phyloP scores from a whole-genome alignment of 2,888 invertebrate genomes.

The Aromia moschata region DNA sequence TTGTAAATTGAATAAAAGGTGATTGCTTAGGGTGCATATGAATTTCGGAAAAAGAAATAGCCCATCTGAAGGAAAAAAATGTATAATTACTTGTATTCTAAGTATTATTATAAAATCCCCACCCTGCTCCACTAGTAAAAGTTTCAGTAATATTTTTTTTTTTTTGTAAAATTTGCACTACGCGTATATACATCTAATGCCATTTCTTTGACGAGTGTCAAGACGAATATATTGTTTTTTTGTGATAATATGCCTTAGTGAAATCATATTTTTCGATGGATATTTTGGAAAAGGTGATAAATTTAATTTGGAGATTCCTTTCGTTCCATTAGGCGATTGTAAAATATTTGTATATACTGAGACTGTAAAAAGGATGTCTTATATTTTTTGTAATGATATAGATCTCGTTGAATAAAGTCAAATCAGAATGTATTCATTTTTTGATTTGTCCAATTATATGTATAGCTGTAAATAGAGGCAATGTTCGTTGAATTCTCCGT shows the following conservation, averaged over 20 bases:
- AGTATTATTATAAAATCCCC: background rate
- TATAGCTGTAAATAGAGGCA: conserved; percentile 39
- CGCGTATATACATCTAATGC: conserved; percentile 28
- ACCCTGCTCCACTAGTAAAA: background rate
- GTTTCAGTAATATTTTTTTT: conserved; percentile 13
- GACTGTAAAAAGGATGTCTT: conserved; percentile 36
- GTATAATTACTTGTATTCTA: background rate
- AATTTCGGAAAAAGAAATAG: background rate
- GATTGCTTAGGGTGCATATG: conserved; percentile 5
- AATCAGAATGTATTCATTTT: conserved; percentile 22
- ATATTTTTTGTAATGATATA: conserved; percentile 35
- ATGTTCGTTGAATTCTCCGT: conserved; percentile 38
- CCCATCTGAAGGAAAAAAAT: background rate
- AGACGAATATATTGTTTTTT: conserved; percentile 34
- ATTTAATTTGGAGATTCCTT: conserved; percentile 22
- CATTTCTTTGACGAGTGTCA: conserved; percentile 15
- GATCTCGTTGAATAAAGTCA: conserved; percentile 34
- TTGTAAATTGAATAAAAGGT: conserved; percentile 42
- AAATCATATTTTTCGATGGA: conserved; percentile 42
- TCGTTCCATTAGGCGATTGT: conserved; percentile 15
- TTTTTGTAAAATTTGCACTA: conserved; percentile 33
- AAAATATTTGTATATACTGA: conserved; percentile 34
- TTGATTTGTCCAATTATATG: conserved; percentile 32
- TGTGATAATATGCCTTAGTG: conserved; percentile 48
- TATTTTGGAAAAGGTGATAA: conserved; percentile 32